These are phyloP conservation scores for Thelaira solivaga DNA, from an alignment of 2,888 invertebrate species.

Conservation along the genomic window DNA sequence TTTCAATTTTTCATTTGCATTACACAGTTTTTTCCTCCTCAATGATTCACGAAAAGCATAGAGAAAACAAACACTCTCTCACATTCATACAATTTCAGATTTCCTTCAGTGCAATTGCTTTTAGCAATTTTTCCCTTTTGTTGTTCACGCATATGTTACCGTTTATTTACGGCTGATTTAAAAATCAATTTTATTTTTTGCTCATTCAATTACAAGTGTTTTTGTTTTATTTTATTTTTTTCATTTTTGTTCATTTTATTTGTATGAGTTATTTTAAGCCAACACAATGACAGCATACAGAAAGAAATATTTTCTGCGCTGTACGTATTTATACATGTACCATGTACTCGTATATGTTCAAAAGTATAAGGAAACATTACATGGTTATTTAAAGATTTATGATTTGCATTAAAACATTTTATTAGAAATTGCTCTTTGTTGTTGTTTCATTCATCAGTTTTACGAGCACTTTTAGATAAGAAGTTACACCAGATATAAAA, in stretches of 20 bases:
- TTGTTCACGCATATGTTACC: constrained; percentile 64
- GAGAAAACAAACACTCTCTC: neutral
- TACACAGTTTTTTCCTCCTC: too few relatives aligned
- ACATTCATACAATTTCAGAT: constrained; percentile 10
- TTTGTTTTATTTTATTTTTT: neutral
- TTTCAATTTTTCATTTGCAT: constrained; percentile 27
- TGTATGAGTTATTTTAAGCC: constrained; percentile 8
- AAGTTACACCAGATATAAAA: too few relatives aligned
- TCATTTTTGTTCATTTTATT: neutral
- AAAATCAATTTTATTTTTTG: constrained; percentile 63
- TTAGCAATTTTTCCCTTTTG: constrained; percentile 53
- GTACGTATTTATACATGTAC: neutral
- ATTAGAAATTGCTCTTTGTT: constrained; percentile 33
- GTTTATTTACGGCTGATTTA: constrained; percentile 73
- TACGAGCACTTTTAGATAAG: too few relatives aligned
- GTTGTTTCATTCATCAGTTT: neutral
- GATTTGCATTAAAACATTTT: constrained; percentile 49
- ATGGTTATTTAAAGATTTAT: constrained; percentile 52
- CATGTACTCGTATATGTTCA: neutral
- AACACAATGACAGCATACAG: constrained; percentile 36
- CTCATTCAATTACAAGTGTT: constrained; percentile 43
- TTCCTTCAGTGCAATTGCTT: constrained; percentile 27
- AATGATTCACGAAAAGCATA: too few relatives aligned
- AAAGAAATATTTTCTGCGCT: neutral
- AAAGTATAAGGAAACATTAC: neutral